Conservation (phyloP, 2,888 invertebrate genomes). For the Polylopha cassiicola region DNA sequence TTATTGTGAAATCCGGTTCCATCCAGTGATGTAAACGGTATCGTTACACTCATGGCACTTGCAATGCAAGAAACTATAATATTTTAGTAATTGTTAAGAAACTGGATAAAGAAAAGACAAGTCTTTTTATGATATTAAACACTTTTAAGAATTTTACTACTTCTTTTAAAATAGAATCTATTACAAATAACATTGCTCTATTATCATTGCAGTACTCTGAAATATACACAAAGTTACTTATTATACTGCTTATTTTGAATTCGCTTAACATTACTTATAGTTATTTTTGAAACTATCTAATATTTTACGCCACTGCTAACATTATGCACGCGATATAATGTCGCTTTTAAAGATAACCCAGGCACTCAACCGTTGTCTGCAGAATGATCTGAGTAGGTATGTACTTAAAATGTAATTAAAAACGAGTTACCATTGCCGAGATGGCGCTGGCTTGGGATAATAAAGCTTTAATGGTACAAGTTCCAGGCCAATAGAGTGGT, state of each 20-base stretch:
- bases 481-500: slow-evolving; percentile 35
- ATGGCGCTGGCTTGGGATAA: slow-evolving; percentile 42
- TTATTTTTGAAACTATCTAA: too few species aligned
- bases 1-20: slow-evolving; percentile 34
- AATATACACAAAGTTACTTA: too few species aligned
- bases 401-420: slow-evolving; percentile 62
- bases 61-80: slow-evolving; percentile 6
- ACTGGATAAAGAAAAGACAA: neutral
- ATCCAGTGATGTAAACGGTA: slow-evolving; percentile 28
- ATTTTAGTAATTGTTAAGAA: neutral
- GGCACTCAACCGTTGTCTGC: neutral
- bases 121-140: neutral
- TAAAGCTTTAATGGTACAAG: slow-evolving; percentile 57
- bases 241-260: neutral
- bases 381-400: slow-evolving; percentile 38
- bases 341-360: slow-evolving; percentile 13
- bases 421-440: slow-evolving; percentile 49
- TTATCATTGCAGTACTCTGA: neutral
- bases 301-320: neutral
- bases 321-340: slow-evolving; percentile 8
- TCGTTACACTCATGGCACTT: slow-evolving; percentile 21
- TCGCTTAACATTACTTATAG: too few species aligned
- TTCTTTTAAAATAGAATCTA: too few species aligned
- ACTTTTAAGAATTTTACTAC: too few species aligned
- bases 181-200: too few species aligned